Evolutionary conservation across 1,140 invertebrate species (phyloP).

Genomic region (Drosophila biarmipes): DNA sequence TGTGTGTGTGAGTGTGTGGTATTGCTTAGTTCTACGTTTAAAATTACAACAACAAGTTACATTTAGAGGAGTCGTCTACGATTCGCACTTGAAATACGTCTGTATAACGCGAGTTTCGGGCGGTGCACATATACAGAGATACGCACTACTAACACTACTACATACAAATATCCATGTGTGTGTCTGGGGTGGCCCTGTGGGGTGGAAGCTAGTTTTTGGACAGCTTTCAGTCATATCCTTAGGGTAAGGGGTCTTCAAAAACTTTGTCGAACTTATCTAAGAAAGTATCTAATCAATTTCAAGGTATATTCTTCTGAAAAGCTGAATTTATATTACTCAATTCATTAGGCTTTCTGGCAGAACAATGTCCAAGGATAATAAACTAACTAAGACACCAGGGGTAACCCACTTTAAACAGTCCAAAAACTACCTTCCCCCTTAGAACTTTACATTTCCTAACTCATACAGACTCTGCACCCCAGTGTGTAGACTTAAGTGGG

Average conservation of each 20-base stretch:
- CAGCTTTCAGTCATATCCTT: background rate
- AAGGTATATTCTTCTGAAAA: no score
- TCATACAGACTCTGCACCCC: background rate
- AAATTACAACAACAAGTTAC: constrained; percentile 80
- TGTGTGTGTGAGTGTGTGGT: constrained; percentile 29
- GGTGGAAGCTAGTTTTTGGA: background rate
- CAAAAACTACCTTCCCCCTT: background rate
- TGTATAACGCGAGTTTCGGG: constrained; percentile 13
- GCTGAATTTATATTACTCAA: no score
- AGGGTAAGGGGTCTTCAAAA: background rate
- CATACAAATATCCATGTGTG: constrained; percentile 76
- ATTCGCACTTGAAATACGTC: constrained; percentile 10
- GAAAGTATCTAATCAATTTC: background rate
- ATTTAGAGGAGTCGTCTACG: constrained; percentile 73
- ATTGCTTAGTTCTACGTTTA: constrained; percentile 75
- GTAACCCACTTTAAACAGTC: background rate
- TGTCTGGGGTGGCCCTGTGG: constrained; percentile 7
- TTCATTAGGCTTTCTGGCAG: no score
- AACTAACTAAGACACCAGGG: background rate
- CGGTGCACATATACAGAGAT: constrained; percentile 54
- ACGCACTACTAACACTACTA: constrained; percentile 66
- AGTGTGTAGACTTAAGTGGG: constrained; percentile 7
- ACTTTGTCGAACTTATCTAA: background rate
- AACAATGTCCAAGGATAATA: no score
- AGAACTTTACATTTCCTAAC: background rate